Conservation (phyloP, 1,140 invertebrate species). For the Capitella teleta region DNA sequence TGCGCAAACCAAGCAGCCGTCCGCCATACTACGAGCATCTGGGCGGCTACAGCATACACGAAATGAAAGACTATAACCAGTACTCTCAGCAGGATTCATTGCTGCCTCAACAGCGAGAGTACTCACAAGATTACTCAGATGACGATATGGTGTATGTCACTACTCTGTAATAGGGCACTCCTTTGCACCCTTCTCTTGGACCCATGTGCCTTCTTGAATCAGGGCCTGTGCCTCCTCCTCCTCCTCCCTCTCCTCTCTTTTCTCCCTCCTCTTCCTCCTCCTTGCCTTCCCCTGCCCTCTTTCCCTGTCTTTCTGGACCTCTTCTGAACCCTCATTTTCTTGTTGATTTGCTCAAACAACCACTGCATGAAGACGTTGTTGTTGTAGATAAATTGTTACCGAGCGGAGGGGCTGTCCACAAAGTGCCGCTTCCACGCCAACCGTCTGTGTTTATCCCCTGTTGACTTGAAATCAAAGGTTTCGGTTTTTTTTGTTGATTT, state of each 20-base stretch:
- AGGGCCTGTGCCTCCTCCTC: neutral
- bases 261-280: neutral
- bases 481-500: too few species aligned
- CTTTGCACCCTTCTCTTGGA: neutral
- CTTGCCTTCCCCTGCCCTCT: neutral
- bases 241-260: neutral
- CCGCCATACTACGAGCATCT: conserved; percentile 24
- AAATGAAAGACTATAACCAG: conserved; percentile 31
- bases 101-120: neutral
- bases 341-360: too few species aligned
- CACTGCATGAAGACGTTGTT: too few species aligned
- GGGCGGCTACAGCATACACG: conserved; percentile 22
- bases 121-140: conserved; percentile 10
- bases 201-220: neutral
- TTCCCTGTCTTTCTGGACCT: neutral
- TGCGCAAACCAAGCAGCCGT: conserved; percentile 40
- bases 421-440: too few species aligned
- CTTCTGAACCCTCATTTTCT: neutral
- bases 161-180: conserved; percentile 19
- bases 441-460: too few species aligned
- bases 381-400: too few species aligned
- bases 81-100: conserved; percentile 17
- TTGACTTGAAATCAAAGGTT: too few species aligned
- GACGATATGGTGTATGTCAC: conserved; percentile 27
- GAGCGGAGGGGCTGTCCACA: too few species aligned